Evolutionary conservation across 1,140 invertebrate species (phyloP).

Genomic region (Cotesia chilonis): DNA sequence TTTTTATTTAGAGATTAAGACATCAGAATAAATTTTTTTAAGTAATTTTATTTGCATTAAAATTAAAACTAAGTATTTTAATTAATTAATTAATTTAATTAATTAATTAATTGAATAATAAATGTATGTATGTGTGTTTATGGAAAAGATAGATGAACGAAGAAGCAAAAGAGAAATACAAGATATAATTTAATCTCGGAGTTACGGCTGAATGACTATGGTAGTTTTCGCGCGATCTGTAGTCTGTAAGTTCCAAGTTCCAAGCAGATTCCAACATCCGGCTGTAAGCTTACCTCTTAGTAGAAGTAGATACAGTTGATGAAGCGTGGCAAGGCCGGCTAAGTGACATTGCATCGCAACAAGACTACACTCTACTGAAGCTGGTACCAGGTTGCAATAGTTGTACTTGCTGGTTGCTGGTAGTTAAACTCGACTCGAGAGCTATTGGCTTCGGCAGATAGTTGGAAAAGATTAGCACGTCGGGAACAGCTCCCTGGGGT

Average conservation of each 20-base stretch:
- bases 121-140: too few species aligned
- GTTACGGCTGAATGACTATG: conserved; percentile 21
- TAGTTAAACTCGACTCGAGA: not conserved
- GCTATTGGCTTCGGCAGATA: not conserved
- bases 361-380: too few species aligned
- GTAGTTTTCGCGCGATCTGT: conserved; percentile 13
- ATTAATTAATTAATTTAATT: too few species aligned
- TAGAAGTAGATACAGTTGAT: conserved; percentile 25
- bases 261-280: conserved; percentile 31
- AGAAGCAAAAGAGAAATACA: not conserved
- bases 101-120: too few species aligned
- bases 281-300: not conserved
- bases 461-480: conserved; percentile 15
- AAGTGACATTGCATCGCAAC: conserved; percentile 32
- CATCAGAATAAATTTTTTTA: not conserved
- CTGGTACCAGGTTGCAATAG: too few species aligned
- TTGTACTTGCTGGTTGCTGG: too few species aligned
- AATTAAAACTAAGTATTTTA: too few species aligned
- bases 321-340: conserved; percentile 30
- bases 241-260: not conserved
- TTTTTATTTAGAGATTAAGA: too few species aligned
- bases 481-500: conserved; percentile 19
- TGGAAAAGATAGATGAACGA: not conserved
- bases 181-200: conserved; percentile 19
- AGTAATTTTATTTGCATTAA: too few species aligned